Evolutionary conservation across 2,113 vertebrate species (phyloP).

Genomic region (Heliornis fulica): DNA sequence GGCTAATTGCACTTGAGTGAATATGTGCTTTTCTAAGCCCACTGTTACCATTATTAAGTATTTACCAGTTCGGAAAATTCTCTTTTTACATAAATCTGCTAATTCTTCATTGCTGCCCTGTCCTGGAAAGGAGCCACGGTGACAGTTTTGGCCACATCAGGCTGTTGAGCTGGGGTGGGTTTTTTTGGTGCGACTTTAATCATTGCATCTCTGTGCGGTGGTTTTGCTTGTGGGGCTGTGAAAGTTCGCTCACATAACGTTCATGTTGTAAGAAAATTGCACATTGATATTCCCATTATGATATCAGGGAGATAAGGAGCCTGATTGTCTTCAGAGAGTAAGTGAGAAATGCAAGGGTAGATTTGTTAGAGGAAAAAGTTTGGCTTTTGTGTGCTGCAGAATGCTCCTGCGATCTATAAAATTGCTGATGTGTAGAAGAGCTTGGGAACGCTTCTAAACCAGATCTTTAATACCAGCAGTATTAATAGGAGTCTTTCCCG

Average conservation of each 20-base stretch:
- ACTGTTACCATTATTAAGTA: background rate
- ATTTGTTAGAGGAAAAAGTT: background rate
- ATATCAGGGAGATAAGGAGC: background rate
- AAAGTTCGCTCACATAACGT: background rate
- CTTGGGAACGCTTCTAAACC: background rate
- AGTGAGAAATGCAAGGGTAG: background rate
- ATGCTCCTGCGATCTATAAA: background rate
- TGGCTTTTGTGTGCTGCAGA: background rate
- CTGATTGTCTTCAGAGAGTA: background rate
- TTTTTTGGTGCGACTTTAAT: background rate
- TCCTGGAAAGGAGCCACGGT: background rate
- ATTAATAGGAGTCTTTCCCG: background rate
- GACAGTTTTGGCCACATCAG: background rate
- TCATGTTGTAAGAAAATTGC: background rate
- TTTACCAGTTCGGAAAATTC: background rate
- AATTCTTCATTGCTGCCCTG: background rate
- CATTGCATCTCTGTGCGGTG: rapidly evolving
- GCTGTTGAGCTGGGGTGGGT: background rate
- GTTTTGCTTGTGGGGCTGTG: background rate
- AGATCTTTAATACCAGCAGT: background rate
- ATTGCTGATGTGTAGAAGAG: background rate
- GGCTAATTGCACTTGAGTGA: conserved; percentile 53
- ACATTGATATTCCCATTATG: background rate
- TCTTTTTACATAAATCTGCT: background rate
- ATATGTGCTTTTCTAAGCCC: conserved; percentile 15